phyloP scores from a whole-genome alignment of 2,113 vertebrate genomes.

The Caranx melampygus region DNA sequence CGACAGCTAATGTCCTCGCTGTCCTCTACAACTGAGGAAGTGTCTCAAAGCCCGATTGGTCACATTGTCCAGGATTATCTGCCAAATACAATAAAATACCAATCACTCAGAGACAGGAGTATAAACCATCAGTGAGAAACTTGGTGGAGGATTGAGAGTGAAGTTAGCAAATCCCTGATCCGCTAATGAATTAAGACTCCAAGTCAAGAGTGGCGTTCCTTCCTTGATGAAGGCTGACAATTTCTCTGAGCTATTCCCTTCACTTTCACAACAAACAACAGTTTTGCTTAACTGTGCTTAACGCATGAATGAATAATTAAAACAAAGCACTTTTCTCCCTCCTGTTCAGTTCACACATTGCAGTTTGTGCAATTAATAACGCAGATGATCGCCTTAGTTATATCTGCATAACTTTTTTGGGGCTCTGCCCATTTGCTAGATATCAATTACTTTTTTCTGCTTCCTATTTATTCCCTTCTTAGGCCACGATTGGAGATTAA shows the following conservation, averaged over 20 bases:
- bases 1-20: conserved; percentile 51
- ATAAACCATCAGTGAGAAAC: conserved; percentile 70
- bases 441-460: conserved; percentile 78
- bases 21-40: conserved; percentile 66
- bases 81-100: conserved; percentile 69
- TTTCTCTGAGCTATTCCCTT: conserved; percentile 57
- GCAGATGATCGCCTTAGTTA: conserved; percentile 68
- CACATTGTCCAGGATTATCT: conserved; percentile 78
- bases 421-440: conserved; percentile 69
- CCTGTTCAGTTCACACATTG: conserved; percentile 47
- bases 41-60: conserved; percentile 66
- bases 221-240: conserved; percentile 66
- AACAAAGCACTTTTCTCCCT: conserved; percentile 68
- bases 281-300: conserved; percentile 63
- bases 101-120: conserved; percentile 66
- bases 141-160: conserved; percentile 67
- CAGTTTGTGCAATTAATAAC: conserved; percentile 76
- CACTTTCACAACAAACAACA: conserved; percentile 63
- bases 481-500: conserved; percentile 79
- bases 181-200: conserved; percentile 79
- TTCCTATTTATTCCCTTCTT: conserved; percentile 73
- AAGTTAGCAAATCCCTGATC: conserved; percentile 77
- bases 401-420: conserved; percentile 67
- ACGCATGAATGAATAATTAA: conserved; percentile 60
- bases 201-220: conserved; percentile 58